These are phyloP conservation scores for Oophaga pumilio DNA, from an alignment of 2,113 vertebrate genomes.

Conservation along the genomic window DNA sequence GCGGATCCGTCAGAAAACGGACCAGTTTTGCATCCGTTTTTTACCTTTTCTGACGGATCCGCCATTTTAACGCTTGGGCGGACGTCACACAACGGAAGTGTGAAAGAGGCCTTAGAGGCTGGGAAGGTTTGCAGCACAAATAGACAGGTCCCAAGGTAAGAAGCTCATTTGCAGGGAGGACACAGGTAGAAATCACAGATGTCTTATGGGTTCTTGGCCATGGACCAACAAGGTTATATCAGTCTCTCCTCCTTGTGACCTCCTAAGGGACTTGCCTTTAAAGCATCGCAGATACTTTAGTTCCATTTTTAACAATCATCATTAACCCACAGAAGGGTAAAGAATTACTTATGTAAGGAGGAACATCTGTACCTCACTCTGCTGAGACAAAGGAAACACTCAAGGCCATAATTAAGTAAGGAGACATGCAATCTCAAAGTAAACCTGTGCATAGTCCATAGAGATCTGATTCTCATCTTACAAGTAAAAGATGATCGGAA, in stretches of 20 bases:
- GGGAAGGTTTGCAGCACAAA: background rate
- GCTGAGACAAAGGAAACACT: background rate
- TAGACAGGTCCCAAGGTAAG: background rate
- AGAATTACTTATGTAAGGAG: background rate
- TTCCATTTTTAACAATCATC: conserved; percentile 15
- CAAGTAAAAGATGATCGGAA: background rate
- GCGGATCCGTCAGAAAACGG: too few species aligned
- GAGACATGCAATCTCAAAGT: background rate
- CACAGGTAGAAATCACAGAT: background rate
- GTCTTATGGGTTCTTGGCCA: background rate
- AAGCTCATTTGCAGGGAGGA: background rate
- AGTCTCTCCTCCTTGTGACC: background rate
- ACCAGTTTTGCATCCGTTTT: too few species aligned
- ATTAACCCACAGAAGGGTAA: background rate
- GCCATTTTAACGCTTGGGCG: too few species aligned
- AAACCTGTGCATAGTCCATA: background rate
- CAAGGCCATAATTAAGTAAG: conserved; percentile 16
- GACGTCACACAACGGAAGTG: too few species aligned
- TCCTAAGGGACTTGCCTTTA: background rate
- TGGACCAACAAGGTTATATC: background rate
- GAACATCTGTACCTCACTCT: conserved; percentile 7
- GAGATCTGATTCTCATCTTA: background rate
- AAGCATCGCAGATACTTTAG: background rate
- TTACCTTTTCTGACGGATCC: too few species aligned
- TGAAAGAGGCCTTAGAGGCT: too few species aligned